phyloP scores from a whole-genome alignment of 1,140 invertebrate species.

The Pentalonia nigronervosa region DNA sequence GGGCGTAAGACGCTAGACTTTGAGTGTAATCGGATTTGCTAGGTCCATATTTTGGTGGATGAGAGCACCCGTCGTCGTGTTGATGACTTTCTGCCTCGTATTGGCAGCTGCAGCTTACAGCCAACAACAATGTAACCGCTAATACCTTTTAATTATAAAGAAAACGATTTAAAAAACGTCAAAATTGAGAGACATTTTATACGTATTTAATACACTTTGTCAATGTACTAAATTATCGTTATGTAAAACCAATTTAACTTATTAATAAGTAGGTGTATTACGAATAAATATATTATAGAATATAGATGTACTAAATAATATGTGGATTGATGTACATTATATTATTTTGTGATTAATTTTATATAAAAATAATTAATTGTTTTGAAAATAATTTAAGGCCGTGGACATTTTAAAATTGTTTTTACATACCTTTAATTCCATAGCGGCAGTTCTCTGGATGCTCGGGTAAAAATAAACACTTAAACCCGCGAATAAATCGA shows the following conservation, averaged over 20 bases:
- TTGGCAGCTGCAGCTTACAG: constrained; percentile 32
- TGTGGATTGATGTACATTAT: not conserved
- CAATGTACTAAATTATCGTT: not conserved
- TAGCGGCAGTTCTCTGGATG: not conserved
- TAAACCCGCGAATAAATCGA: constrained; percentile 22
- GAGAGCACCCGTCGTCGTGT: constrained; percentile 44
- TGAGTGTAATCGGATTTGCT: constrained; percentile 29
- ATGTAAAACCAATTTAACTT: not conserved
- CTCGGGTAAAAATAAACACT: not conserved
- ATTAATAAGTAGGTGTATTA: not conserved
- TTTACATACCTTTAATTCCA: constrained; percentile 50
- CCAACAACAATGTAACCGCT: constrained; percentile 47
- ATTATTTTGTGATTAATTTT: not conserved
- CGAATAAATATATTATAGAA: not conserved
- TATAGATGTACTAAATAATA: not conserved
- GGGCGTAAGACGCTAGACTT: not conserved
- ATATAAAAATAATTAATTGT: not conserved
- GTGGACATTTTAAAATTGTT: not conserved
- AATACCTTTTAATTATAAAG: constrained; percentile 19
- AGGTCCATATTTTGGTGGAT: constrained; percentile 40
- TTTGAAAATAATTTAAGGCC: not conserved
- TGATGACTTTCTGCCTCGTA: constrained; percentile 38
- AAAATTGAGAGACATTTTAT: not conserved
- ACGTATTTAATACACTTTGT: not conserved
- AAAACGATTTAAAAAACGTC: not conserved